Evolutionary conservation across 2,888 invertebrate genomes (phyloP).

Genomic region (Coelopa pilipes): DNA sequence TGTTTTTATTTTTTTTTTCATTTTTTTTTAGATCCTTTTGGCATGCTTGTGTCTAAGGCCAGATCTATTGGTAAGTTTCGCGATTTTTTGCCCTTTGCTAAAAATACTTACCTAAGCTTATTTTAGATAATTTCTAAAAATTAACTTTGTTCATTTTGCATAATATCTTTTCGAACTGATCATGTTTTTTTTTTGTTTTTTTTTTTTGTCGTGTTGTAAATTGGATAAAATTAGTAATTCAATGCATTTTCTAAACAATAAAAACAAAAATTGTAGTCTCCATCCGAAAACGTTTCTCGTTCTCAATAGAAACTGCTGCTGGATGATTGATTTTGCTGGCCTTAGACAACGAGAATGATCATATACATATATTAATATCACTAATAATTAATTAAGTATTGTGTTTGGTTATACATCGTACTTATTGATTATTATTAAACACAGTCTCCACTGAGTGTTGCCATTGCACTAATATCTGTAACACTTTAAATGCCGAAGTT

Average conservation of each 20-base stretch:
- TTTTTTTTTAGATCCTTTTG: conserved; percentile 77
- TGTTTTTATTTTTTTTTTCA: conserved; percentile 67
- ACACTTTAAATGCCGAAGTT: too few species aligned
- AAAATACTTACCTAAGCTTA: conserved; percentile 37
- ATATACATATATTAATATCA: conserved; percentile 25
- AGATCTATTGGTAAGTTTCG: conserved; percentile 77
- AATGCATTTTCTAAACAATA: background rate
- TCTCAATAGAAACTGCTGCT: background rate
- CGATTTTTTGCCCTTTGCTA: conserved; percentile 55
- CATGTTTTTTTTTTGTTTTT: too few species aligned
- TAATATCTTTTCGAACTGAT: too few species aligned
- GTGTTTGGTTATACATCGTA: background rate
- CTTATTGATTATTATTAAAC: background rate
- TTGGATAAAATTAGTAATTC: conserved; percentile 1
- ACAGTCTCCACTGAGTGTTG: conserved; percentile 29
- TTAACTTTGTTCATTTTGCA: too few species aligned
- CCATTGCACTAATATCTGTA: background rate
- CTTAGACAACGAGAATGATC: conserved; percentile 61
- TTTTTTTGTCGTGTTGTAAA: conserved; percentile 20
- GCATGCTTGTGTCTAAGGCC: conserved; percentile 81
- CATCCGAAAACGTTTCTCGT: background rate
- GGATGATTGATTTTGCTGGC: conserved; percentile 55
- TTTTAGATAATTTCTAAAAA: conserved; percentile 1
- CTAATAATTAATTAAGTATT: conserved; percentile 10
- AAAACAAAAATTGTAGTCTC: background rate